Evolutionary conservation across 2,888 invertebrate species (phyloP), one percentile per base, ranked within the genome.

Genomic region (Leptodirus hochenwartii): DNA sequence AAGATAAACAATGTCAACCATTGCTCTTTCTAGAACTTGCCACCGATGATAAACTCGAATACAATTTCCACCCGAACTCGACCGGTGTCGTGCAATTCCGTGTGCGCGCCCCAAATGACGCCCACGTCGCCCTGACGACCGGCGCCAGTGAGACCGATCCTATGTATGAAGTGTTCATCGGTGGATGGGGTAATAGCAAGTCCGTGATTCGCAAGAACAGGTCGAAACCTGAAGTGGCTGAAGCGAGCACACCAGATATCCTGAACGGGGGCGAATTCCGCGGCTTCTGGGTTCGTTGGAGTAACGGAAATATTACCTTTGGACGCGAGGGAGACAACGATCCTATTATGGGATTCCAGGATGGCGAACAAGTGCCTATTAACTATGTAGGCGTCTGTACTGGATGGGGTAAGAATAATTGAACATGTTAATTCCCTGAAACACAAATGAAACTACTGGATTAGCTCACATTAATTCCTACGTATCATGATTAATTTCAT

Each of bases 111-210:
- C 47, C 70, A 2, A 73, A 87, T 47, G 87, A 90, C 58, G 88
- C 84, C 6, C 88, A 88, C 50, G 47, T 90, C 42, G 81, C 81
- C 0, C 67, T 90, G 8, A 74, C 79, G 8, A 60, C 69, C 32
- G 67, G 67, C 1, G 72, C 81, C 3, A 58, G 62, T 25, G 80
- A 77, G 40, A 56, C 66, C 5, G 70, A 74, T 28, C 84, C 82
- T 13, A 80, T 87, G 63, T 73, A 75, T 49, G 88, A 90, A 66
- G 51, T 88, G 30, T 80, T 87, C 57, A 64, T 90, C 43, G 88
- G 88, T 15, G 87, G 87, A 16, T 90, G 87, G 88, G 67, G 68
- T 14, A 87, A 88, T 54, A 60, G 66, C 37, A 84, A 81, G 56
- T 81, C 80, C 17, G 76, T 81, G 1, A 80, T 84, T 47, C 72